Base-by-base conservation (phyloP, 2,113 vertebrate genomes). In the Nothocercus nigrocapillus region DNA sequence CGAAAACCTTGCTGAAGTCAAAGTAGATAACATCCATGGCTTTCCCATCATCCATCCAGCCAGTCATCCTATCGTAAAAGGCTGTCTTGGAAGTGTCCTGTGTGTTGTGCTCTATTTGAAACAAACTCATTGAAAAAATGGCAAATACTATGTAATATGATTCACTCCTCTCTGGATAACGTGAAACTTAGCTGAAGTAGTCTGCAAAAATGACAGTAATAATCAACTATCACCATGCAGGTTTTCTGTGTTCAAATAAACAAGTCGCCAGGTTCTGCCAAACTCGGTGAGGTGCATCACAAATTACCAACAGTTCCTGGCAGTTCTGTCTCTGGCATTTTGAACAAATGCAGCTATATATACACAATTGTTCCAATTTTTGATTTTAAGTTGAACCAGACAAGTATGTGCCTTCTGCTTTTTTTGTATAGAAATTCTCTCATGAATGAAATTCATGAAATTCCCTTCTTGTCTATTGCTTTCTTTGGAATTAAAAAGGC, bases 131-230 rank as follows among this genome's bases (percentile, higher is more conserved):
- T 2, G 4, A 59, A 94, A 24, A 8, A 51, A 62, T 91, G 67
- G 70, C 58, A 91, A 94, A 53, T 85, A 73, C 9, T 49, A 10
- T 68, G 34, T 88, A 85, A 76, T 79, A 27, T 73, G 70, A 91
- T 85, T 96, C 45, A 53, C 30, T 95, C 15, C 63, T 53, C 56
- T 38, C 88, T 73, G 67, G 67, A 27, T 74, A 88, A 91, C 69
- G 75, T 54, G 63, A 93, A 91, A 36, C 58, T 91, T 91, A 89
- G 79, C 67, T 89, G 85, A 93, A 95, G 91, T 88, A 58, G 67
- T 89, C 34, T 18, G 66, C 56, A 89, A 93, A 94, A 80, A 82
- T 93, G 44, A 93, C 54, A 80, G 78, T 85, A 91, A 85, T 88
- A 90, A 88, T 58, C 34, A 89, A 28, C 62, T 82, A 40, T 61